phyloP scores from a whole-genome alignment of 2,888 invertebrate genomes.

The Leptopilina syphax region DNA sequence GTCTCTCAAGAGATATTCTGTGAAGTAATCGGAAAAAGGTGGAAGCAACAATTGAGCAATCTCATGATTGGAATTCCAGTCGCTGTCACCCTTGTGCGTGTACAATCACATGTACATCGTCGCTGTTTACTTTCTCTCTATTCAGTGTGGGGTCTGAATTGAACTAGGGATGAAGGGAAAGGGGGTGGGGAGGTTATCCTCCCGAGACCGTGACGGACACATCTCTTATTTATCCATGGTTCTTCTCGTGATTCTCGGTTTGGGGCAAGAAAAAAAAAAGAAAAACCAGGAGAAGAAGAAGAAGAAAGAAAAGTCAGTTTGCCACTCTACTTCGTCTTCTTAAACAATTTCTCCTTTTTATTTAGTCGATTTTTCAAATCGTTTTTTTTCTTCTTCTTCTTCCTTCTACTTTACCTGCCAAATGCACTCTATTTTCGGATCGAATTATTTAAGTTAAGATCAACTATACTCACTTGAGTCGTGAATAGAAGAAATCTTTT shows the following conservation, averaged over 20 bases:
- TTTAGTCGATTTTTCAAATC: conserved; percentile 32
- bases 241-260: conserved; percentile 46
- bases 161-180: too few species aligned
- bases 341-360: not conserved
- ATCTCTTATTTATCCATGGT: conserved; percentile 58
- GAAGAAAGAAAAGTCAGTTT: too few species aligned
- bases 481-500: not conserved
- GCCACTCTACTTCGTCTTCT: not conserved
- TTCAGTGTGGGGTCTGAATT: too few species aligned
- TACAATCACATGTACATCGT: conserved; percentile 57
- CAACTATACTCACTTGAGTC: not conserved
- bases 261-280: not conserved
- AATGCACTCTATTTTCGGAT: conserved; percentile 12
- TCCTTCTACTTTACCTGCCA: conserved; percentile 4
- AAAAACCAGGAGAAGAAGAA: too few species aligned
- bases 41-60: conserved; percentile 73
- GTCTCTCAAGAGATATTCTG: conserved; percentile 10
- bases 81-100: conserved; percentile 54
- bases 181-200: conserved; percentile 58
- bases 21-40: conserved; percentile 43
- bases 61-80: conserved; percentile 70
- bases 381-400: not conserved
- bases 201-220: conserved; percentile 57
- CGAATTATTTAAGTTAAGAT: conserved; percentile 47
- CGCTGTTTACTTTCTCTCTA: conserved; percentile 60